Evolutionary conservation across 2,113 vertebrate species (phyloP), one percentile per base, ranked within the genome.

Genomic region (Ibidorhyncha struthersii): DNA sequence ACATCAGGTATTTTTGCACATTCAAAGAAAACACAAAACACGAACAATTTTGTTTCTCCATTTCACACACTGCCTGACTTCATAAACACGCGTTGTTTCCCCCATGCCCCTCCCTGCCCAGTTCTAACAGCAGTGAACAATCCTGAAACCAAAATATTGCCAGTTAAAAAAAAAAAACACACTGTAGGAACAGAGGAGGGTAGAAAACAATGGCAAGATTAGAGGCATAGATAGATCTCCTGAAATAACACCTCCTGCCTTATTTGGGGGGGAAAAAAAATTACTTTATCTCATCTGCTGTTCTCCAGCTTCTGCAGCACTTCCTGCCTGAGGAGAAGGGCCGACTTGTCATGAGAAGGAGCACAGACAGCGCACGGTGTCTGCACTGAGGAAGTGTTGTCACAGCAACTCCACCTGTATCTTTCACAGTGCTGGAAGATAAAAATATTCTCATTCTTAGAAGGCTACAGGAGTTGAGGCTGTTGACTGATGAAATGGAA

Each of bases 381-480:
- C 41, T 84, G 41, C 71, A 70, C 20, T 0, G 4, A 76, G 30
- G 62, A 82, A 95, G 26, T 81, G 80, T 27, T 62, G 86, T 89
- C 65, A 86, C 56, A 82, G 91, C 90, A 95, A 52, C 69, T 86
- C 80, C 86, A 90, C 90, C 88, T 95, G 41, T 38, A 41, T 16
- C 63, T 89, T 58, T 79, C 53, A 63, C 49, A 72, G 38, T 65
- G 86, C 69, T 55, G 82, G 62, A 80, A 93, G 41, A 82, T 32
- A 80, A 86, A 93, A 94, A 67, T 22, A 80, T 63, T 90, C 4
- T 2, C 41, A 25, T 77, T 86, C 71, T 83, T 81, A 62, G 56
- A 73, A 41, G 62, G 62, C 17, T 3, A 69, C 38, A 65, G 41
- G 16, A 91, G 58, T n/a, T 88, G 26, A 73, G 36, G 17, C 29